A percentile compares a stretch with the other conserved stretches of the same genome.
phyloP scores from a whole-genome alignment of 2,888 invertebrate genomes.

The Nymphalis c-album region DNA sequence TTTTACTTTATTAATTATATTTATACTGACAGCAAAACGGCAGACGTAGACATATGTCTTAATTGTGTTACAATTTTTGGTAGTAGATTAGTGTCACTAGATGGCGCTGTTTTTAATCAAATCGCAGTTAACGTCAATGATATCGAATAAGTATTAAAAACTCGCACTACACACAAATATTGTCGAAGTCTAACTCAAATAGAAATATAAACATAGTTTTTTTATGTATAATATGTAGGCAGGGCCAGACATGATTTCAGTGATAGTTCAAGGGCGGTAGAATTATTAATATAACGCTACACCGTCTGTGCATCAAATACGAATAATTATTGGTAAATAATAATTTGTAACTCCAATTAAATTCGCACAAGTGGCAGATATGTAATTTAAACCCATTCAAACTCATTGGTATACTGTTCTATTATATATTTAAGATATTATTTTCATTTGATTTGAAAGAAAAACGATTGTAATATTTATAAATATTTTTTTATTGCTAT shows the following conservation, averaged over 20 bases:
- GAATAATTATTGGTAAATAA: conserved; percentile 8
- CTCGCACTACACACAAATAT: too few relatives aligned
- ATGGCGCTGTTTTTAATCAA: too few relatives aligned
- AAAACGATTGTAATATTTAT: too few relatives aligned
- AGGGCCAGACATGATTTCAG: conserved; percentile 31
- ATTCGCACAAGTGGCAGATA: neutral
- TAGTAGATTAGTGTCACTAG: too few relatives aligned
- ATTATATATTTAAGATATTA: neutral
- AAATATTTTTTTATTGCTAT: too few relatives aligned
- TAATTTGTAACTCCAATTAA: conserved; percentile 1
- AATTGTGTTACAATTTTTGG: too few relatives aligned
- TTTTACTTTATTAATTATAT: too few relatives aligned
- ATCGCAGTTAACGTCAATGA: too few relatives aligned
- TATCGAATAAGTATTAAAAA: too few relatives aligned
- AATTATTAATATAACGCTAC: conserved; percentile 27
- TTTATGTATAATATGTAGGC: conserved; percentile 9
- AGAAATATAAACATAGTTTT: conserved; percentile 8
- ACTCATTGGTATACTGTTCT: neutral
- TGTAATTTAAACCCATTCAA: conserved; percentile 5
- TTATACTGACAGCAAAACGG: too few relatives aligned
- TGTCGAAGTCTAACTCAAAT: neutral
- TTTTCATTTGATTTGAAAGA: neutral
- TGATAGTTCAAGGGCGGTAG: conserved; percentile 32
- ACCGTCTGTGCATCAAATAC: conserved; percentile 17
- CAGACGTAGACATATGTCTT: too few relatives aligned